Percentiles rank a stretch among this genome's conserved stretches.
These are phyloP conservation scores for Troides aeacus DNA, from an alignment of 2,888 invertebrate genomes.

Conservation along the genomic window DNA sequence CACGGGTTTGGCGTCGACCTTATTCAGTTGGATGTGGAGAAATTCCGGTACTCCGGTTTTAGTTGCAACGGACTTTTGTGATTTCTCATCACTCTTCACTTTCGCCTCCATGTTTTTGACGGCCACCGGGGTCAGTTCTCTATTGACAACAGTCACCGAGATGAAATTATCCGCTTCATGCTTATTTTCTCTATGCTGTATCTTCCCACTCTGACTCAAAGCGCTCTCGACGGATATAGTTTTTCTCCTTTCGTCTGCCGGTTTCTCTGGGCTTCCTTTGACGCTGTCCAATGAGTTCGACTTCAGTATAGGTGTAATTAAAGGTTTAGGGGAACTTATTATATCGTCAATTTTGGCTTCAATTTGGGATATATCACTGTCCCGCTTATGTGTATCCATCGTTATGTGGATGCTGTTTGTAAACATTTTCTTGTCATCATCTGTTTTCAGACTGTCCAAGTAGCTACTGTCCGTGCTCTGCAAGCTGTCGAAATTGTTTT, in stretches of 20 bases:
- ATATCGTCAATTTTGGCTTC: conserved; percentile 79
- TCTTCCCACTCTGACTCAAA: conserved; percentile 49
- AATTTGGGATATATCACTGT: conserved; percentile 76
- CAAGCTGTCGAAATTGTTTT: conserved; percentile 69
- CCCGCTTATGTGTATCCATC: conserved; percentile 64
- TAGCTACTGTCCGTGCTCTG: conserved; percentile 75
- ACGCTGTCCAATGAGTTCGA: conserved; percentile 81
- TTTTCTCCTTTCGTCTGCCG: conserved; percentile 69
- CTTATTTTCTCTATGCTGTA: conserved; percentile 48
- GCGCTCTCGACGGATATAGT: conserved; percentile 76
- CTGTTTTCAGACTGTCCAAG: conserved; percentile 71
- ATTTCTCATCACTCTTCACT: conserved; percentile 62
- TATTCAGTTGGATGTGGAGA: conserved; percentile 84
- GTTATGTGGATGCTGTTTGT: conserved; percentile 69
- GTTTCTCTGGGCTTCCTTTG: conserved; percentile 77
- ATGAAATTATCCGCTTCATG: conserved; percentile 70
- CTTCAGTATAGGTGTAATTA: conserved; percentile 73
- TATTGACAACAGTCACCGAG: conserved; percentile 80
- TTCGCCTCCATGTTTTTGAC: conserved; percentile 51
- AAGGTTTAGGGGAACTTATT: conserved; percentile 76
- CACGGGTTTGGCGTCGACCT: conserved; percentile 82
- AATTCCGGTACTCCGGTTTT: conserved; percentile 82
- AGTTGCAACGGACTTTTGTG: conserved; percentile 47
- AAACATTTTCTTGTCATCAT: conserved; percentile 66
- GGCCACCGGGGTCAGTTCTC: conserved; percentile 56